These are phyloP conservation scores for Atta colombica DNA, from an alignment of 1,140 invertebrate genomes.

Conservation along the genomic window DNA sequence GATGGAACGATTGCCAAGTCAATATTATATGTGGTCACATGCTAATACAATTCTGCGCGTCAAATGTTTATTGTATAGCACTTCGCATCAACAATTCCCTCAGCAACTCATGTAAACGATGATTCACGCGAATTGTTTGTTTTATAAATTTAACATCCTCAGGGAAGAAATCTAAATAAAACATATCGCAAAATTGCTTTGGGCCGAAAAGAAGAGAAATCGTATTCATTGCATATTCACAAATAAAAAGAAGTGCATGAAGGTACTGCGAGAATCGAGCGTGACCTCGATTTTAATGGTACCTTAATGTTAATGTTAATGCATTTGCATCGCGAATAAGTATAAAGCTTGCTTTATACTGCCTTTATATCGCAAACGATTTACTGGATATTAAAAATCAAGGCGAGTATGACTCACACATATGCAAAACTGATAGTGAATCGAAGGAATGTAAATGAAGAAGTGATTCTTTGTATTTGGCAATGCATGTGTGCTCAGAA, in stretches of 20 bases:
- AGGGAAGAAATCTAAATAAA: neutral
- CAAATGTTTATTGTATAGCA: conserved; percentile 63
- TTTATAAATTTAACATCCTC: conserved; percentile 11
- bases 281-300: conserved; percentile 50
- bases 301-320: conserved; percentile 44
- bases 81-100: conserved; percentile 57
- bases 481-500: neutral
- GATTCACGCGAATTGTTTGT: conserved; percentile 2
- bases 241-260: neutral
- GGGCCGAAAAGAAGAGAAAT: neutral
- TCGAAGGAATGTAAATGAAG: conserved; percentile 1
- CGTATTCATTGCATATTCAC: neutral
- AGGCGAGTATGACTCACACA: conserved; percentile 20
- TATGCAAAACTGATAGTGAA: conserved; percentile 23
- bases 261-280: neutral
- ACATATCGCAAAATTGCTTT: neutral
- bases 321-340: neutral
- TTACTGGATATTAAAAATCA: conserved; percentile 51
- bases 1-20: conserved; percentile 61
- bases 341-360: conserved; percentile 41
- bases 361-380: neutral
- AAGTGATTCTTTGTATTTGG: conserved; percentile 25
- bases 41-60: conserved; percentile 33
- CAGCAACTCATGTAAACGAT: neutral
- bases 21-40: neutral